Evolutionary conservation across 2,113 vertebrate genomes (phyloP), one percentile per base, ranked within the genome.

Genomic region (Nothobranchius furzeri): DNA sequence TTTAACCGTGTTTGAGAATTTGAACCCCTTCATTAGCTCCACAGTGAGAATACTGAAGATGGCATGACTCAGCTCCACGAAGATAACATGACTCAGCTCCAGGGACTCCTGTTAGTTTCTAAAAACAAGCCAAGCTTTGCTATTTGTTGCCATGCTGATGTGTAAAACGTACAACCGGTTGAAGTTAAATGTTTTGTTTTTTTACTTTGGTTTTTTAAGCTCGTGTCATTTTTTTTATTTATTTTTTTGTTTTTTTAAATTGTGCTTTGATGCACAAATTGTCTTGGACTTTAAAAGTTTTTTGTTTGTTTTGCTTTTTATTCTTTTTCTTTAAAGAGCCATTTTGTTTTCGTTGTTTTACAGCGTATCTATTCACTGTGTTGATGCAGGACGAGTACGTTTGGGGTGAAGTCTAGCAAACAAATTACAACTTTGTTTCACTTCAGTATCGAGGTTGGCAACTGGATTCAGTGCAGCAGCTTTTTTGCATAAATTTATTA

Each of bases 241-340:
- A 68, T 77, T 76, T 68, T 51, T n/a, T 42, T 11, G 13, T 68
- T 59, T 67, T 78, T 70, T 20, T 1, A 20, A 20, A n/a, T 83
- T 90, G 90, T 91, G 87, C 87, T 14, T 0, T 4, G 7, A 8
- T 73, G 85, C 88, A 82, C 87, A 91, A 91, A 87, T 87, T 82
- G 20, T 88, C 91, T 90, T 88, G 78, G 86, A 89, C 87, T 90
- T 92, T 88, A 89, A 85, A 91, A 89, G 85, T 87, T 87, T 80
- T 81, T 80, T 70, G 71, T 15, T 64, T 30, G 30, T 30, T 30
- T 30, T 30, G 30, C 30, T 30, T 30, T 30, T 30, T 30, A 30
- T 70, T 17, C 42, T 55, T 25, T 90, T 92, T 85, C 78, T 91
- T 91, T 91, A 91, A 92, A 92, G 89, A 92, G 88, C 55, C 36